A percentile compares a stretch with the other conserved stretches of the same genome.
phyloP scores from a whole-genome alignment of 1,140 invertebrate species.

The Solenopsis fugax region DNA sequence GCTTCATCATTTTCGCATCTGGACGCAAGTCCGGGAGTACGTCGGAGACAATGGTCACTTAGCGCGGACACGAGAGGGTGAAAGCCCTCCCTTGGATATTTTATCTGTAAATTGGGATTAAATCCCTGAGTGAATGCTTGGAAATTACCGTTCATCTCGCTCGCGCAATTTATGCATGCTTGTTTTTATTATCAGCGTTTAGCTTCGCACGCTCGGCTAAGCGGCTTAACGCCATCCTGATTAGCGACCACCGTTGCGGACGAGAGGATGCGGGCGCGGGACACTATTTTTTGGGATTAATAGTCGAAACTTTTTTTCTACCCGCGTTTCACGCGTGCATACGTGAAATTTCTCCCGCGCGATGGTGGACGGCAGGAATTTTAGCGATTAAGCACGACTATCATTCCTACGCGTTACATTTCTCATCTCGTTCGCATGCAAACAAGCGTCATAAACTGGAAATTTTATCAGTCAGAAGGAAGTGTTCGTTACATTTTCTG shows the following conservation, averaged over 20 bases:
- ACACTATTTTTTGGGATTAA: constrained; percentile 39
- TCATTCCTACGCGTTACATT: constrained; percentile 26
- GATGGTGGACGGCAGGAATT: neutral
- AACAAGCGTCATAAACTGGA: constrained; percentile 12
- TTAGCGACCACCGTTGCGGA: constrained; percentile 32
- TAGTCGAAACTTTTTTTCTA: neutral
- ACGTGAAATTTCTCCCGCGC: neutral
- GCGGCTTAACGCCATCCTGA: constrained; percentile 39
- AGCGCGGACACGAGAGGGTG: no score
- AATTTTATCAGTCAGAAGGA: constrained; percentile 22
- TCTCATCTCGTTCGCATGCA: constrained; percentile 35
- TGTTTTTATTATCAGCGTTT: constrained; percentile 39
- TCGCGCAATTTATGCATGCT: constrained; percentile 13
- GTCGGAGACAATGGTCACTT: neutral
- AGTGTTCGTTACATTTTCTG: constrained; percentile 2
- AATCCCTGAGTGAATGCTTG: constrained; percentile 10
- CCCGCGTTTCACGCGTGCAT: neutral
- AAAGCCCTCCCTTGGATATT: neutral
- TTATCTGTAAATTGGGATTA: constrained; percentile 39
- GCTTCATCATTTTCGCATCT: neutral
- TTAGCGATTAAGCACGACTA: constrained; percentile 34
- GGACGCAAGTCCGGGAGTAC: neutral
- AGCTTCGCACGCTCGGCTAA: constrained; percentile 29
- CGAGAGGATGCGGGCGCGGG: neutral
- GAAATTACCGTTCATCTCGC: neutral